These are phyloP conservation scores for Amazona vittata DNA, from an alignment of 2,113 vertebrate genomes.

Conservation along the genomic window DNA sequence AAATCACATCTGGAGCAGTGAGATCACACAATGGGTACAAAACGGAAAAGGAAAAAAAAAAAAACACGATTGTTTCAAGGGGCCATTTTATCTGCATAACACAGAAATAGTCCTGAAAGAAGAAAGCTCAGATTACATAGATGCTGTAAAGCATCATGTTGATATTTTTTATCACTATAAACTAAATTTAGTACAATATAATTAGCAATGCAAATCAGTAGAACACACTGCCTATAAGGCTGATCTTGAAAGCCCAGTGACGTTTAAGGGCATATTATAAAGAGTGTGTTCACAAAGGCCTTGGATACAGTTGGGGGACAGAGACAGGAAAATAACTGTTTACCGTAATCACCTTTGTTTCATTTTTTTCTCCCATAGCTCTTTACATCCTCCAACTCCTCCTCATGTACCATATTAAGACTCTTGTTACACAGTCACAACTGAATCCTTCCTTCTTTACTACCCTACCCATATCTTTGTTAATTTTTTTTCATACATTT, in stretches of 20 bases:
- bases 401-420: not conserved
- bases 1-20: slow-evolving; percentile 51
- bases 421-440: slow-evolving; percentile 6
- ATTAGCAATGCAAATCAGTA: slow-evolving; percentile 34
- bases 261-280: slow-evolving; percentile 62
- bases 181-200: slow-evolving; percentile 60
- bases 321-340: slow-evolving; percentile 33
- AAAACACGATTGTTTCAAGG: not conserved
- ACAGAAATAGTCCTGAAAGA: slow-evolving; percentile 37
- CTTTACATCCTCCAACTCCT: slow-evolving; percentile 27
- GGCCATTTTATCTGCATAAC: slow-evolving; percentile 56
- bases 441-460: slow-evolving; percentile 7
- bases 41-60: not conserved
- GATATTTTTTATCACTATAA: slow-evolving; percentile 48
- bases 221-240: not conserved
- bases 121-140: slow-evolving; percentile 30
- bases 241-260: not conserved
- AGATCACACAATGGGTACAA: slow-evolving; percentile 20
- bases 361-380: slow-evolving; percentile 36
- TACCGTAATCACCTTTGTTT: slow-evolving; percentile 33
- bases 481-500: slow-evolving; percentile 23
- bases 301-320: not conserved
- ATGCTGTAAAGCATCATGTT: not conserved
- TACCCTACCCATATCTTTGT: not conserved
- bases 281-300: not conserved